phyloP scores from a whole-genome alignment of 2,113 vertebrate genomes.

The Menura novaehollandiae region DNA sequence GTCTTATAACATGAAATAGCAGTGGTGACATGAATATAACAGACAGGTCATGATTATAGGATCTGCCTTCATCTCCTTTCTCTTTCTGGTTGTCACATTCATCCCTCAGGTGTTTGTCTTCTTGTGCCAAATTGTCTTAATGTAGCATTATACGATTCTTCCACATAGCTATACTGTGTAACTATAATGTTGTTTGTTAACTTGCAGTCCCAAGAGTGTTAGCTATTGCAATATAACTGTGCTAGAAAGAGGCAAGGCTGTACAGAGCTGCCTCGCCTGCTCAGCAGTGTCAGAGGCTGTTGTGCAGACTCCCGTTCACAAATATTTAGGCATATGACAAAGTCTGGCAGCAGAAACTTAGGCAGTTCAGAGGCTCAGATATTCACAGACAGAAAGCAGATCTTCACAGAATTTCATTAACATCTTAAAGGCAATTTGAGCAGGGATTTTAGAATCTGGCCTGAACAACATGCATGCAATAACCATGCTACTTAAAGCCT shows the following conservation, averaged over 20 bases:
- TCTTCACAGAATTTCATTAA: background rate
- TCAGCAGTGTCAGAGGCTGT: background rate
- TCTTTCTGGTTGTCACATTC: background rate
- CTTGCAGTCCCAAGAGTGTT: background rate
- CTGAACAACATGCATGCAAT: background rate
- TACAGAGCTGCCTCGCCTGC: background rate
- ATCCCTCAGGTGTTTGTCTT: background rate
- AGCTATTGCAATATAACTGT: background rate
- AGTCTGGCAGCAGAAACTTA: background rate
- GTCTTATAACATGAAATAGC: background rate
- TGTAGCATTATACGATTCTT: background rate
- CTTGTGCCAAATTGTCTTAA: background rate
- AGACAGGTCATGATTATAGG: background rate
- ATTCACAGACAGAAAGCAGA: background rate
- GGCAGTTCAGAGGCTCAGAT: background rate
- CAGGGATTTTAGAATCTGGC: background rate
- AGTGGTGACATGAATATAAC: background rate
- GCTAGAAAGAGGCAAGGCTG: background rate
- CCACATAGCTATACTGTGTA: background rate
- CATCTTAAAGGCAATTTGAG: background rate
- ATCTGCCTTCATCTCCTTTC: background rate
- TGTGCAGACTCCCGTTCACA: accelerated
- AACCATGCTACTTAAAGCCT: background rate
- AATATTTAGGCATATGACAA: background rate
- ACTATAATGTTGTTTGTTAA: background rate